Conservation (phyloP, 2,888 invertebrate genomes). For the Auanema freiburgensis region DNA sequence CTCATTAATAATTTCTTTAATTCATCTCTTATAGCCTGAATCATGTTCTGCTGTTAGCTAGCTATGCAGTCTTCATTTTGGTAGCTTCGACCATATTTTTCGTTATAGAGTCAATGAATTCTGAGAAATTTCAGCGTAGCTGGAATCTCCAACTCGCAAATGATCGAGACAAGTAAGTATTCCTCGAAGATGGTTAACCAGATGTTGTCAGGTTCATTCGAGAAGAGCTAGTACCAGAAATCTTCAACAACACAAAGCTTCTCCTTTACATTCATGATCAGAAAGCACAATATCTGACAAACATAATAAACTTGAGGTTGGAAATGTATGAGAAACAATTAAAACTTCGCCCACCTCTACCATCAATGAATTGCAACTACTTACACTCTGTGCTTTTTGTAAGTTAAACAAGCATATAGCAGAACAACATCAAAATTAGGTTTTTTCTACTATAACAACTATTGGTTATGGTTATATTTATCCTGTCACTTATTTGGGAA, state of each 20-base stretch:
- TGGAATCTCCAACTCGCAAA: constrained; percentile 12
- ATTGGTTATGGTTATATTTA: constrained; percentile 65
- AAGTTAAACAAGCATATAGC: neutral
- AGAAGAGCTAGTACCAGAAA: constrained; percentile 36
- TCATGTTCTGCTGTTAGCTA: constrained; percentile 34
- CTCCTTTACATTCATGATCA: constrained; percentile 44
- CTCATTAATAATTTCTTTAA: neutral
- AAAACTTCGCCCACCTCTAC: constrained; percentile 33
- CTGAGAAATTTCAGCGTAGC: neutral
- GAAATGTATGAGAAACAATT: constrained; percentile 33
- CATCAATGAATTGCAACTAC: constrained; percentile 26
- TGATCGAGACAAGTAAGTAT: constrained; percentile 16
- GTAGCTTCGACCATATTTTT: constrained; percentile 30
- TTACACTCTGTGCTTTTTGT: constrained; percentile 38
- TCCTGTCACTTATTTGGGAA: constrained; percentile 64
- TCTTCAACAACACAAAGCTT: constrained; percentile 50
- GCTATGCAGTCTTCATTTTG: constrained; percentile 30
- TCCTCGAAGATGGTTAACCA: neutral
- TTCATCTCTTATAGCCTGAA: constrained; percentile 24
- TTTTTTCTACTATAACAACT: constrained; percentile 36
- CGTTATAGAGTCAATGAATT: constrained; percentile 24
- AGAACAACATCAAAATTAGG: constrained; percentile 20
- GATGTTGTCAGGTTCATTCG: constrained; percentile 33
- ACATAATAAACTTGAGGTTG: constrained; percentile 29
- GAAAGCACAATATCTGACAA: constrained; percentile 31